These are phyloP conservation scores for Druon quercuslanigerum DNA, from an alignment of 1,140 invertebrate species.

Conservation along the genomic window DNA sequence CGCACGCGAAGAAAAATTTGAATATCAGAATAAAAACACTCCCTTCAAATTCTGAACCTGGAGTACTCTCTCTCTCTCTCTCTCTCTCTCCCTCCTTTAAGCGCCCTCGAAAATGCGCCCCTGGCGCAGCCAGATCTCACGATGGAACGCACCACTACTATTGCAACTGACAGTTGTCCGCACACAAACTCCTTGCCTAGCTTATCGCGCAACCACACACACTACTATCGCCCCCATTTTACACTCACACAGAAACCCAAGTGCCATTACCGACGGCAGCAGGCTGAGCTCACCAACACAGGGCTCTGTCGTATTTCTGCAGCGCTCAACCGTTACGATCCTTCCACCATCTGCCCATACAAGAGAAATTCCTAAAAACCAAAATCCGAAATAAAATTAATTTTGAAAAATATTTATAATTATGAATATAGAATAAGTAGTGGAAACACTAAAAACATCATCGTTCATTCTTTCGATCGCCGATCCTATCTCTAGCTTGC, in stretches of 20 bases:
- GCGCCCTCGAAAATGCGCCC: background rate
- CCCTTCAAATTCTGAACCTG: conserved; percentile 8
- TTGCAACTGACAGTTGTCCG: conserved; percentile 24
- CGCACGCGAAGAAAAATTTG: background rate
- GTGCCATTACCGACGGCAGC: conserved; percentile 37
- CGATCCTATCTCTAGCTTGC: conserved; percentile 29
- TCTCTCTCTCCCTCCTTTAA: conserved; percentile 22
- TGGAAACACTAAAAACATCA: background rate
- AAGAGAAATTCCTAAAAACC: background rate
- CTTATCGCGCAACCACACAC: background rate
- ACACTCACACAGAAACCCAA: conserved; percentile 30
- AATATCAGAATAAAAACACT: conserved; percentile 19
- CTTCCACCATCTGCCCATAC: conserved; percentile 24
- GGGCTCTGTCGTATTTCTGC: conserved; percentile 12
- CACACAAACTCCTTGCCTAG: background rate
- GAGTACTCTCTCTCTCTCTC: background rate
- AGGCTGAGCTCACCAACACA: conserved; percentile 25
- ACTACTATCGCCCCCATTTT: conserved; percentile 20
- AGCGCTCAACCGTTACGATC: conserved; percentile 25
- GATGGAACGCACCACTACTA: conserved; percentile 49
- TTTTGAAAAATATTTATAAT: no score
- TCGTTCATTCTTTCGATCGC: background rate
- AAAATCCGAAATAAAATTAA: no score
- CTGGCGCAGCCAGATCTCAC: conserved; percentile 56
- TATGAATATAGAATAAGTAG: no score